Evolutionary conservation across 2,888 invertebrate genomes (phyloP), one percentile per base, ranked within the genome.

Genomic region (Copidosoma aretas): DNA sequence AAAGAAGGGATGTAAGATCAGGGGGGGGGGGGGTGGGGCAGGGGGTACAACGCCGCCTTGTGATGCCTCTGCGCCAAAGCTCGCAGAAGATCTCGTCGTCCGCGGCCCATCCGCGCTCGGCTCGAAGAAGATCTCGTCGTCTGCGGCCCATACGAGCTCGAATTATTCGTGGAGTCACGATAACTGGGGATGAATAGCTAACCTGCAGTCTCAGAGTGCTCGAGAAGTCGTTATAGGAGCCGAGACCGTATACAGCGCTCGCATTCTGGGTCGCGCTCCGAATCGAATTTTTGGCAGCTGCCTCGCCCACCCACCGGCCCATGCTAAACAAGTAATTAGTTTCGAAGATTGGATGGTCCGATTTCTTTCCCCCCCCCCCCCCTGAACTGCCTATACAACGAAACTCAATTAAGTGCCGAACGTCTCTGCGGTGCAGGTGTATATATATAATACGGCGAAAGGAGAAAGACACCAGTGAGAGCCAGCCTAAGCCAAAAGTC

Each of bases 151-250:
- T n/a, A n/a, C n/a, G n/a, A 25, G 43, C 49, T 61, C 63, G 57
- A 68, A 56, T 32, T 32, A 72, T 71, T 71, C 64, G 64, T 64
- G 60, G 68, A 73, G 66, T 70, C 69, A 41, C 59, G 52, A 67
- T 70, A 70, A 70, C 66, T 66, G 56, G 68, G 58, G 66, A 56
- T 62, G 69, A 72, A 73, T 68, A 68, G 73, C 67, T 70, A 63
- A 60, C 60, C 39, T 25, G 67, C 51, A 46, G 32, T 59, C 22
- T 43, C 64, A 49, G 51, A 60, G 32, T 53, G 21, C n/a, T 25
- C 54, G 64, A 66, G 68, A 60, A 68, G 61, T 43, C 32, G 32
- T 32, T 32, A 8, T 3, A 4, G 43, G 15, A 46, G 15, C 12
- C 53, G 57, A 54, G 62, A 60, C 63, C 65, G 62, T 68, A n/a